Percentiles rank a stretch among this genome's conserved stretches.
phyloP scores from a whole-genome alignment of 2,797 vertebrate species.

The Manis pentadactyla region DNA sequence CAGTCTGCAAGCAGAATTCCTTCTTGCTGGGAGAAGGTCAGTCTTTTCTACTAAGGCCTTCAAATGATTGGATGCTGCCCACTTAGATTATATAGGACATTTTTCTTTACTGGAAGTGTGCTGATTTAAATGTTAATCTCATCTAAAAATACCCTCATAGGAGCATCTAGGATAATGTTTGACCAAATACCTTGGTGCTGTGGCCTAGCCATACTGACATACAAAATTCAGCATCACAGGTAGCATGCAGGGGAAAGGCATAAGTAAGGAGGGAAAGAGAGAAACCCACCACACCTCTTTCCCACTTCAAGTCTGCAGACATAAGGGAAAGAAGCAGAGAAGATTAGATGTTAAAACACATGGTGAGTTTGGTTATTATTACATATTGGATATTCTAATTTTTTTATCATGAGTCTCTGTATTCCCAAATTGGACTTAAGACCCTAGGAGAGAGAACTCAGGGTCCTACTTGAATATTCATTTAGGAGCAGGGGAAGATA shows the following conservation, averaged over 20 bases:
- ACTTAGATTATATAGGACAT: not conserved
- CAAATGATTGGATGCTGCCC: not conserved
- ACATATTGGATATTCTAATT: not conserved
- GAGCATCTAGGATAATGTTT: not conserved
- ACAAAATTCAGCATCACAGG: not conserved
- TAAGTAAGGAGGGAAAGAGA: not conserved
- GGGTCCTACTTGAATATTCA: not conserved
- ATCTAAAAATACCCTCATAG: not conserved
- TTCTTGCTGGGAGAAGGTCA: not conserved
- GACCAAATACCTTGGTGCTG: not conserved
- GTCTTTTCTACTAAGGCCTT: not conserved
- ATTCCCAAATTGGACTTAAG: not conserved
- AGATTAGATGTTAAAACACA: not conserved
- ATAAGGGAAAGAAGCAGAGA: not conserved
- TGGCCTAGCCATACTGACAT: not conserved
- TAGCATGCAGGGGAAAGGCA: not conserved
- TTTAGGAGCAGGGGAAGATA: not conserved
- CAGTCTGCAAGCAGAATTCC: not conserved
- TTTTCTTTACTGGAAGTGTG: not conserved
- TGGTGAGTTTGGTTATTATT: not conserved
- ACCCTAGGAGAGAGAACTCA: not conserved
- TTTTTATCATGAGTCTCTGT: not conserved
- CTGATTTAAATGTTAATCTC: not conserved
- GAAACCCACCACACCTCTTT: not conserved
- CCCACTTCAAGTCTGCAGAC: not conserved